These are phyloP conservation scores for Micromussa lordhowensis DNA, from an alignment of 92 coral and sea anemone species.

Conservation along the genomic window DNA sequence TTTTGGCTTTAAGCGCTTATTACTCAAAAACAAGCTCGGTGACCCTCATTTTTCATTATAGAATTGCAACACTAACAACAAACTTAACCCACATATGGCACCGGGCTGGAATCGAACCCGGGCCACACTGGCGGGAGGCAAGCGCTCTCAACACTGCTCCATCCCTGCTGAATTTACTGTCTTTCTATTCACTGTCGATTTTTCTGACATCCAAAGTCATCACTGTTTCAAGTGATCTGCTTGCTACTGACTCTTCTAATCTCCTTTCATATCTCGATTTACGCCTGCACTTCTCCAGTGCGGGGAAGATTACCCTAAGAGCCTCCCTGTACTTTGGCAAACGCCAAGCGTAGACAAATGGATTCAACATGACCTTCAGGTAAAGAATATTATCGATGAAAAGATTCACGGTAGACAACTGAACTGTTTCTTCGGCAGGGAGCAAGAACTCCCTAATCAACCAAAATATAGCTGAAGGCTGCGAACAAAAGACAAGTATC, in stretches of 20 bases:
- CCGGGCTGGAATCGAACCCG: too few species aligned
- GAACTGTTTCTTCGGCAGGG: background rate
- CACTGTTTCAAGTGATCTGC: background rate
- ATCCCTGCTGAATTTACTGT: too few species aligned
- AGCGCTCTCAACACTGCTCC: too few species aligned
- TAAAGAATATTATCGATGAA: constrained; percentile 16
- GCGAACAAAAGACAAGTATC: constrained; percentile 21
- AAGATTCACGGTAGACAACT: background rate
- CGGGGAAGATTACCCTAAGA: background rate
- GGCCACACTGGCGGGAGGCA: too few species aligned
- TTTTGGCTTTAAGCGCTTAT: too few species aligned
- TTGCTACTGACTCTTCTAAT: background rate
- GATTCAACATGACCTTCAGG: constrained; percentile 16
- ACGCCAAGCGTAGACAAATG: constrained; percentile 47
- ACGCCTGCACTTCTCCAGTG: background rate
- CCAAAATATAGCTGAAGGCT: constrained; percentile 22
- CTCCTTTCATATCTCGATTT: background rate
- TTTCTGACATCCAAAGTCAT: constrained; percentile 10
- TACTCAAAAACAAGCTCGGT: too few species aligned
- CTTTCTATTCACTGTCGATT: background rate
- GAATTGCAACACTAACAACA: too few species aligned
- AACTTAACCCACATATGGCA: too few species aligned
- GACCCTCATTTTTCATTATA: too few species aligned
- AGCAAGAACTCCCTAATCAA: background rate
- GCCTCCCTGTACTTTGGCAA: constrained; percentile 19